These are phyloP conservation scores for Epinephelus coioides DNA, from an alignment of 2,797 vertebrate species.

Conservation along the genomic window DNA sequence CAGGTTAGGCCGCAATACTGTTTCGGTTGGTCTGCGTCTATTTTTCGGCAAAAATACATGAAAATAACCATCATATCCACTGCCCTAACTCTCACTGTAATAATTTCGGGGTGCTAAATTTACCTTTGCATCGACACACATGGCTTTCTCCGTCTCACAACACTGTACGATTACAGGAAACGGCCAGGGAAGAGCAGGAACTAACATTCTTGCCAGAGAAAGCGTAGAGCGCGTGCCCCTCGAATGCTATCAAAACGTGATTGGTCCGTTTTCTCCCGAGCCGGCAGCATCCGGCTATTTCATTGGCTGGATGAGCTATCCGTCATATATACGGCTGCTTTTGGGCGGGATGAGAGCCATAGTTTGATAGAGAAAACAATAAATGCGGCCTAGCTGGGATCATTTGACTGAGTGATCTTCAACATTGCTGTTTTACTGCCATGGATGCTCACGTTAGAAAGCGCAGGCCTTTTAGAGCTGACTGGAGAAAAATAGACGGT, in stretches of 20 bases:
- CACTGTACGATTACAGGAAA: conserved; percentile 91
- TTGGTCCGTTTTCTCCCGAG: conserved; percentile 69
- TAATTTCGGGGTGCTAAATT: conserved; percentile 87
- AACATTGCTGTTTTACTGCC: conserved; percentile 54
- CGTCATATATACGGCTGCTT: conserved; percentile 52
- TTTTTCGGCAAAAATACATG: conserved; percentile 77
- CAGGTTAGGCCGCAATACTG: conserved; percentile 87
- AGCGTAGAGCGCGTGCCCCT: conserved; percentile 76
- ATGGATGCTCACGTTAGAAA: conserved; percentile 9
- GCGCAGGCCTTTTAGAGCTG: background rate
- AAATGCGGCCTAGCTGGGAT: conserved; percentile 87
- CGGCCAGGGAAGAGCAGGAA: conserved; percentile 90
- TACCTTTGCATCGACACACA: conserved; percentile 91
- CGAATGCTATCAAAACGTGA: conserved; percentile 41
- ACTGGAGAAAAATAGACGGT: background rate
- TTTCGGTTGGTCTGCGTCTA: conserved; percentile 79
- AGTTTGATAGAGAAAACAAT: conserved; percentile 85
- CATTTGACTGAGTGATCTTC: conserved; percentile 75
- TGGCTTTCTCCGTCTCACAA: conserved; percentile 93
- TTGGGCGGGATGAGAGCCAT: conserved; percentile 77
- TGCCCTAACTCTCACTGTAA: conserved; percentile 75
- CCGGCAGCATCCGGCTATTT: conserved; percentile 59
- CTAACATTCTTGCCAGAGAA: conserved; percentile 86
- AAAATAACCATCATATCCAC: conserved; percentile 74
- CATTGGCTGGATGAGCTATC: conserved; percentile 68